phyloP scores from a whole-genome alignment of 2,888 invertebrate genomes.

The Idaea aversata region DNA sequence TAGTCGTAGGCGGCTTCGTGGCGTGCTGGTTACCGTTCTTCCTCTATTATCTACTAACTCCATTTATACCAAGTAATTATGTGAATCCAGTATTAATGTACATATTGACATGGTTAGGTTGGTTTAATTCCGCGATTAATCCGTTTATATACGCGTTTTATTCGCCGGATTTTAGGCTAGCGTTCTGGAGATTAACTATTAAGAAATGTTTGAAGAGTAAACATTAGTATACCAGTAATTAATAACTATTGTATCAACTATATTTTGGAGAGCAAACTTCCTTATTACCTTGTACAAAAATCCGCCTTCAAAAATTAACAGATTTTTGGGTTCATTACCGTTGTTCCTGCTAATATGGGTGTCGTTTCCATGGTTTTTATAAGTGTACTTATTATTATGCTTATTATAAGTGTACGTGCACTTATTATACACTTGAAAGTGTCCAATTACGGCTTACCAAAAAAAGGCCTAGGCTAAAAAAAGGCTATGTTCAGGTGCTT shows the following conservation, averaged over 20 bases:
- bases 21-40: constrained; percentile 95
- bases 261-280: not conserved
- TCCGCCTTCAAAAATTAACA: too few relatives aligned
- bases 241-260: not conserved
- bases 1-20: constrained; percentile 93
- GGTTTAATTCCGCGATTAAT: constrained; percentile 94
- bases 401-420: too few relatives aligned
- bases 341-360: too few relatives aligned
- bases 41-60: constrained; percentile 88
- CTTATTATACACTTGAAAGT: too few relatives aligned
- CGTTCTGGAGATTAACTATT: constrained; percentile 91
- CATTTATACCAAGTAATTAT: constrained; percentile 84
- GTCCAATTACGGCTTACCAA: too few relatives aligned
- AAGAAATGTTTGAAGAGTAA: constrained; percentile 81
- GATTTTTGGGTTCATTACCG: too few relatives aligned
- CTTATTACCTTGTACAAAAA: too few relatives aligned
- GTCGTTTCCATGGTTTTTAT: too few relatives aligned
- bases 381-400: too few relatives aligned
- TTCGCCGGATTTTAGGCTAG: constrained; percentile 91
- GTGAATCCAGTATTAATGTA: constrained; percentile 84
- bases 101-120: constrained; percentile 92
- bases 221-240: constrained; percentile 27
- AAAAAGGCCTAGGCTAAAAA: too few relatives aligned
- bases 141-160: constrained; percentile 95
- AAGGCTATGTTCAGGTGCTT: too few relatives aligned